Conservation (phyloP, 2,888 invertebrate species). For the Lutraria lutraria region DNA sequence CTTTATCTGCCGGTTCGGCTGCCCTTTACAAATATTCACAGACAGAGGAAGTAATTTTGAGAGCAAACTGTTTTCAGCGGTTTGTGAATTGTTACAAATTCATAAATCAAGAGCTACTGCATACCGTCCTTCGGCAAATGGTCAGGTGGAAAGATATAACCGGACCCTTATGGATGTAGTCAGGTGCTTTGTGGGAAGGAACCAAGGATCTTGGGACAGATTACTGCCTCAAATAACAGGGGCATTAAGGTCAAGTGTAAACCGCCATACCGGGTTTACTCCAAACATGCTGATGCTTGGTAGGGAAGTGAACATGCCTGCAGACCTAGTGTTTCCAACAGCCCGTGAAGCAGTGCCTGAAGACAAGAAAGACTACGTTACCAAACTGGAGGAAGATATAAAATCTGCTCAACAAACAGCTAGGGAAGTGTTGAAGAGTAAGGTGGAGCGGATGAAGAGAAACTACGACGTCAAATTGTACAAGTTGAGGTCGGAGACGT, state of each 20-base stretch:
- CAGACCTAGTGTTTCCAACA: constrained; percentile 24
- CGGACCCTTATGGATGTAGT: constrained; percentile 50
- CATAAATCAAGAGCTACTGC: constrained; percentile 25
- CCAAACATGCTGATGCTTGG: constrained; percentile 29
- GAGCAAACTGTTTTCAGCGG: neutral
- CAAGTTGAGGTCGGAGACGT: constrained; percentile 46
- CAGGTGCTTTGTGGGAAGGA: no score
- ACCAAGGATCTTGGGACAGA: neutral
- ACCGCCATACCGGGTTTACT: constrained; percentile 31
- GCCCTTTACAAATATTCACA: constrained; percentile 24
- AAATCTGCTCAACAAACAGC: neutral
- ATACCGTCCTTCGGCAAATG: constrained; percentile 20
- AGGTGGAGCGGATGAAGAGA: constrained; percentile 29
- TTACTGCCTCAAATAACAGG: neutral
- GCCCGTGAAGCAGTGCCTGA: no score
- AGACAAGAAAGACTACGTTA: neutral
- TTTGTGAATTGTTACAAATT: neutral
- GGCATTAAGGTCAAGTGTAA: neutral
- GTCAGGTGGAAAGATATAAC: constrained; percentile 35
- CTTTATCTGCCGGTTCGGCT: constrained; percentile 33
- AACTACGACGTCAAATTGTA: constrained; percentile 50
- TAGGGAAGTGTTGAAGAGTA: neutral
- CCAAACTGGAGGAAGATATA: neutral
- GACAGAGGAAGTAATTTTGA: constrained; percentile 36
- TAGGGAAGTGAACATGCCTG: neutral